A percentile compares a stretch with the other conserved stretches of the same genome.
Evolutionary conservation across 2,797 vertebrate species (phyloP).

Genomic region (Masticophis lateralis): DNA sequence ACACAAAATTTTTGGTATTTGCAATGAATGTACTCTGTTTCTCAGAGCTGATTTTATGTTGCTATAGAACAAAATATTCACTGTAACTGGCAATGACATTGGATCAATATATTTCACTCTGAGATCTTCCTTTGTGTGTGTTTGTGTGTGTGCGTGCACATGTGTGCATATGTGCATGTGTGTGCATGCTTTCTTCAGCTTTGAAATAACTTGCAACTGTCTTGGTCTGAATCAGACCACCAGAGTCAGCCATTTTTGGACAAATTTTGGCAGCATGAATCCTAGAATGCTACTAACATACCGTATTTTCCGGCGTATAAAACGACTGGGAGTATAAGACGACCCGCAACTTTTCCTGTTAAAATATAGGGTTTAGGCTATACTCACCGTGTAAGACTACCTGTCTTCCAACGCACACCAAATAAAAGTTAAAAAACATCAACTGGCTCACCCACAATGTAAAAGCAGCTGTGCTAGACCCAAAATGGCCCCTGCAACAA

Average conservation of each 20-base stretch:
- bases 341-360: too few species aligned
- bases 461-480: too few species aligned
- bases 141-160: neutral
- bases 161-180: accelerated
- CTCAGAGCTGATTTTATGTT: neutral
- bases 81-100: neutral
- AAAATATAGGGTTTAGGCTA: too few species aligned
- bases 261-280: neutral
- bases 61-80: neutral
- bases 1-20: neutral
- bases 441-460: too few species aligned
- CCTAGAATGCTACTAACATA: neutral
- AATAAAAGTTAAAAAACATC: too few species aligned
- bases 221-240: neutral
- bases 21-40: slow-evolving; percentile 4
- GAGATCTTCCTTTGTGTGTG: neutral
- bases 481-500: too few species aligned
- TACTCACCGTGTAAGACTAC: too few species aligned
- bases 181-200: neutral
- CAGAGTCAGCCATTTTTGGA: neutral
- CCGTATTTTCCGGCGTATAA: too few species aligned
- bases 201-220: neutral
- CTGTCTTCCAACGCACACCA: too few species aligned
- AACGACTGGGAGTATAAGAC: too few species aligned
- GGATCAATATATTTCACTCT: neutral